A percentile compares a stretch with the other conserved stretches of the same genome.
Conservation (phyloP, 2,797 vertebrate genomes). For the Xerus rutilus region DNA sequence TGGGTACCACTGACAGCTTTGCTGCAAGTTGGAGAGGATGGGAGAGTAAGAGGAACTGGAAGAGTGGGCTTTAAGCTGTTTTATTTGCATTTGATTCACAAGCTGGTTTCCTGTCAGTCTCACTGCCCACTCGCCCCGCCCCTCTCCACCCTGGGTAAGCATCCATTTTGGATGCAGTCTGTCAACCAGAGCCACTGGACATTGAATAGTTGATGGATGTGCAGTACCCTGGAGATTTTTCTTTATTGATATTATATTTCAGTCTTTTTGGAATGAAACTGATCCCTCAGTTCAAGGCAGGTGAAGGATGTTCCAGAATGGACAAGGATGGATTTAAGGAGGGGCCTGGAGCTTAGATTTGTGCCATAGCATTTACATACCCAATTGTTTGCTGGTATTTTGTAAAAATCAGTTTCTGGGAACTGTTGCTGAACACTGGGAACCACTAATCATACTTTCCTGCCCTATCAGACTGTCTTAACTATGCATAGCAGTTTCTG, state of each 20-base stretch:
- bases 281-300: background rate
- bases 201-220: background rate
- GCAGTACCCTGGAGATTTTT: background rate
- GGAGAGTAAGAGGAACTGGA: background rate
- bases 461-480: background rate
- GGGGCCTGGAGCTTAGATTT: background rate
- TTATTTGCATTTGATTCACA: background rate
- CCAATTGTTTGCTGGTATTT: background rate
- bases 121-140: too few relatives aligned
- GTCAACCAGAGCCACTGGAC: background rate
- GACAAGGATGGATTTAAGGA: background rate
- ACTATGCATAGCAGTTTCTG: background rate
- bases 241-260: background rate
- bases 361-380: background rate
- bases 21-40: background rate
- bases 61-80: background rate
- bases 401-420: background rate
- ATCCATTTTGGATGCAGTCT: background rate
- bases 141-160: background rate
- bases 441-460: background rate
- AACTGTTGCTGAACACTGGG: background rate
- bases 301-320: background rate
- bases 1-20: background rate
- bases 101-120: slow-evolving; percentile 20
- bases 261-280: background rate